A percentile compares a stretch with the other conserved stretches of the same genome.
These are phyloP conservation scores for Dorcus parallelipipedus DNA, from an alignment of 2,888 invertebrate genomes.

Conservation along the genomic window DNA sequence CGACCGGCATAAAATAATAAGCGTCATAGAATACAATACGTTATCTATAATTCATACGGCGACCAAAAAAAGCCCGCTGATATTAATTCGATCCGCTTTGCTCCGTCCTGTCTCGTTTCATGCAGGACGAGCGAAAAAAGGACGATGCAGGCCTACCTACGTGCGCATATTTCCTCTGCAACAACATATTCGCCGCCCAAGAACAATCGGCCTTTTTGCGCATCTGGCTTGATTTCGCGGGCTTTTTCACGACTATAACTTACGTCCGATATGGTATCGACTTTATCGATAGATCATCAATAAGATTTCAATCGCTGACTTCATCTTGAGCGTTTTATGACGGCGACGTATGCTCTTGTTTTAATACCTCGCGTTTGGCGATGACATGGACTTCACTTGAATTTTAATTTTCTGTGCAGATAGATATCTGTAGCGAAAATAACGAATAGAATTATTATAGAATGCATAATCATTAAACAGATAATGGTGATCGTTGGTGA, in stretches of 20 bases:
- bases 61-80: constrained; percentile 3
- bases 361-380: no score
- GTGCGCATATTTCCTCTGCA: constrained; percentile 24
- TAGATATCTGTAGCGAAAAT: no score
- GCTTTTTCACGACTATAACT: background rate
- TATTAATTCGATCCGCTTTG: constrained; percentile 1
- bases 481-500: no score
- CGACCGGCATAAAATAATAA: constrained; percentile 36
- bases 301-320: constrained; percentile 9
- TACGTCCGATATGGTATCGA: constrained; percentile 12
- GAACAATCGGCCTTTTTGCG: constrained; percentile 32
- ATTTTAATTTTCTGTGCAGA: no score
- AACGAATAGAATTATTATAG: no score
- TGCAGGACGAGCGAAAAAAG: background rate
- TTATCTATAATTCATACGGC: constrained; percentile 46
- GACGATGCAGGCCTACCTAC: constrained; percentile 12
- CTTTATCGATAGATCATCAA: constrained; percentile 15
- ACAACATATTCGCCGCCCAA: constrained; percentile 45
- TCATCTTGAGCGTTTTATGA: background rate
- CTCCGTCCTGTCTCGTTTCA: background rate
- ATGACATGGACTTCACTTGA: no score
- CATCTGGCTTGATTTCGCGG: background rate
- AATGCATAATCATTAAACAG: no score
- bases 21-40: constrained; percentile 44
- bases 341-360: no score